Evolutionary conservation across 2,888 invertebrate genomes (phyloP).

Genomic region (Ptilodon capucinus): DNA sequence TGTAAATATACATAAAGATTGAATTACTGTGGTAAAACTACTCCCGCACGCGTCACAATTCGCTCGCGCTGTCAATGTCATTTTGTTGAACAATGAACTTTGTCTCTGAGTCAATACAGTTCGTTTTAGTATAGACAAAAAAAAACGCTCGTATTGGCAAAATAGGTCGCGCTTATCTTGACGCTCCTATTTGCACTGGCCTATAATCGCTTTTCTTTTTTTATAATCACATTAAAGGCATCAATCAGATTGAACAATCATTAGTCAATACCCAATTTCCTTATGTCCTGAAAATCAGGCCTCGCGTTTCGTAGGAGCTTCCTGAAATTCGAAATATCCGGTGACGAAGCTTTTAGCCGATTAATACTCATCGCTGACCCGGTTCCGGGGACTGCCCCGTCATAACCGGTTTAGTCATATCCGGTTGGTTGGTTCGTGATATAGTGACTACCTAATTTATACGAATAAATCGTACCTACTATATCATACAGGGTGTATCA

Average conservation of each 20-base stretch:
- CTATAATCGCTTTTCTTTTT: not conserved
- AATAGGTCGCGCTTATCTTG: too few relatives aligned
- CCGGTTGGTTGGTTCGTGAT: conserved; percentile 24
- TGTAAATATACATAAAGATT: too few relatives aligned
- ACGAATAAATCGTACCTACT: not conserved
- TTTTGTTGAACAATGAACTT: too few relatives aligned
- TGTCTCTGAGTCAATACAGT: too few relatives aligned
- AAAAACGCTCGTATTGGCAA: too few relatives aligned
- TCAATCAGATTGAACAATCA: conserved; percentile 7
- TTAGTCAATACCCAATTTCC: conserved; percentile 54
- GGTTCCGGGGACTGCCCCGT: conserved; percentile 20
- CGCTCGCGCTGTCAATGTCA: too few relatives aligned
- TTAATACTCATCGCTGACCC: conserved; percentile 52
- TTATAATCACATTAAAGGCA: conserved; percentile 1
- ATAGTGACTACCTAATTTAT: not conserved
- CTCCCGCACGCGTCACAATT: too few relatives aligned
- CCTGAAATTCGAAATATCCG: conserved; percentile 67
- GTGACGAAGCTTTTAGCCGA: conserved; percentile 64
- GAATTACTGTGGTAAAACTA: too few relatives aligned
- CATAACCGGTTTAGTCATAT: conserved; percentile 40
- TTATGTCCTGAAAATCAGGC: conserved; percentile 42
- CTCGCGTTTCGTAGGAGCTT: conserved; percentile 45
- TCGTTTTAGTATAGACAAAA: too few relatives aligned
- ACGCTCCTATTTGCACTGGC: too few relatives aligned
- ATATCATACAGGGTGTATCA: too few relatives aligned